These are phyloP conservation scores for Luscinia luscinia DNA, from an alignment of 2,797 vertebrate genomes.

Conservation along the genomic window DNA sequence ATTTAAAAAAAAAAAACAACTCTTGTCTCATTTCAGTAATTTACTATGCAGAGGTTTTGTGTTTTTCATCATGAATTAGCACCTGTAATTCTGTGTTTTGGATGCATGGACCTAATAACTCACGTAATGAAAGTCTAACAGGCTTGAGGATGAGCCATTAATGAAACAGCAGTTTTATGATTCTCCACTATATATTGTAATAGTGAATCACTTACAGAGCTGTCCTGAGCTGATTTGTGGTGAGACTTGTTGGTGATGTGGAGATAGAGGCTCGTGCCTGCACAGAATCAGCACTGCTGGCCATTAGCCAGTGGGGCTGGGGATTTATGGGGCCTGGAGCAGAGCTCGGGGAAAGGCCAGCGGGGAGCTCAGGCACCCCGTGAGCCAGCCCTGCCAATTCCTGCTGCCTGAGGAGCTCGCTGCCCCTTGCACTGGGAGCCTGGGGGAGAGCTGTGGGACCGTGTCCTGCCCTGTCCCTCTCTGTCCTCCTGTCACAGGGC, in stretches of 20 bases:
- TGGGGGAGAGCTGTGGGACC: rapidly evolving
- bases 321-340: background rate
- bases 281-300: conserved; percentile 56
- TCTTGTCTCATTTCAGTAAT: conserved; percentile 70
- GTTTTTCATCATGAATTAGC: conserved; percentile 76
- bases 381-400: background rate
- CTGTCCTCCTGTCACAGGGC: background rate
- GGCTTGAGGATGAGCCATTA: conserved; percentile 78
- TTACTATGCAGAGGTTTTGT: conserved; percentile 65
- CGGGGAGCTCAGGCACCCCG: background rate
- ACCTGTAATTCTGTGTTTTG: conserved; percentile 74
- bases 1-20: conserved; percentile 48
- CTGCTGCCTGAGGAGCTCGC: background rate
- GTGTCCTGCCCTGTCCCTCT: rapidly evolving
- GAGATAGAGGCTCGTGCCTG: conserved; percentile 13
- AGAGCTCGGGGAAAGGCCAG: background rate
- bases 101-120: conserved; percentile 74
- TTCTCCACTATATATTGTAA: conserved; percentile 32
- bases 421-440: background rate
- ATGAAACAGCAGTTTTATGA: conserved; percentile 72
- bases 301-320: conserved; percentile 8
- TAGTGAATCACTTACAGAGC: conserved; percentile 48
- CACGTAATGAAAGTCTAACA: conserved; percentile 76
- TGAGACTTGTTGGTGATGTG: conserved; percentile 53
- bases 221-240: conserved; percentile 51